These are phyloP conservation scores for Malthinus flaveolus DNA, from an alignment of 2,888 invertebrate species.

Conservation along the genomic window DNA sequence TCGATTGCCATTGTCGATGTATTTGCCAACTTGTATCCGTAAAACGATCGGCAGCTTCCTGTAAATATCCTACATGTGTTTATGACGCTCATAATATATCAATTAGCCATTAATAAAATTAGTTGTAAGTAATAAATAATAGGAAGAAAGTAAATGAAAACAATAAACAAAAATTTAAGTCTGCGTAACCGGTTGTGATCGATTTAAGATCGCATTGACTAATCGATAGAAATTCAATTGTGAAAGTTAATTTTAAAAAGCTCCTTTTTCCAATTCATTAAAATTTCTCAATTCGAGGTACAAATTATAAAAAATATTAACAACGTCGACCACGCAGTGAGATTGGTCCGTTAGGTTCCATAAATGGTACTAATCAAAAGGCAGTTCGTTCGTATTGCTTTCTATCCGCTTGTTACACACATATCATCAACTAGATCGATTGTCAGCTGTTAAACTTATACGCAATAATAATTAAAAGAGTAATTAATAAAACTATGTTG, in stretches of 20 bases:
- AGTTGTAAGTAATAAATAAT: background rate
- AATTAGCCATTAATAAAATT: background rate
- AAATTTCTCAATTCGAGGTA: background rate
- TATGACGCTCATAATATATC: background rate
- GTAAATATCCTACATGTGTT: conserved; percentile 37
- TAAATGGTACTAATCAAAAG: conserved; percentile 24
- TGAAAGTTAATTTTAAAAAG: background rate
- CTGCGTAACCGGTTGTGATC: background rate
- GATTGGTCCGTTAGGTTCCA: conserved; percentile 24
- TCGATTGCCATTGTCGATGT: conserved; percentile 66
- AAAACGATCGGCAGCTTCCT: conserved; percentile 70
- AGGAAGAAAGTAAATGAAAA: conserved; percentile 11
- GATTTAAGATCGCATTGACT: background rate
- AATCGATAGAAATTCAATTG: background rate
- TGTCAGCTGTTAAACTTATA: no score
- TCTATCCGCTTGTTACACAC: conserved; percentile 12
- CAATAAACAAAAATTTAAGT: background rate
- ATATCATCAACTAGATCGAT: background rate
- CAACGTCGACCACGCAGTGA: conserved; percentile 16
- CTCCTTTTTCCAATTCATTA: no score
- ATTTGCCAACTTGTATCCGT: conserved; percentile 77
- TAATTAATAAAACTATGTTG: no score
- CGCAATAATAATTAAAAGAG: no score
- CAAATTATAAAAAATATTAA: conserved; percentile 9
- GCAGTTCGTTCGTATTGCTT: conserved; percentile 10